Conservation (phyloP, 2,888 invertebrate genomes). For the Dynastes maya region DNA sequence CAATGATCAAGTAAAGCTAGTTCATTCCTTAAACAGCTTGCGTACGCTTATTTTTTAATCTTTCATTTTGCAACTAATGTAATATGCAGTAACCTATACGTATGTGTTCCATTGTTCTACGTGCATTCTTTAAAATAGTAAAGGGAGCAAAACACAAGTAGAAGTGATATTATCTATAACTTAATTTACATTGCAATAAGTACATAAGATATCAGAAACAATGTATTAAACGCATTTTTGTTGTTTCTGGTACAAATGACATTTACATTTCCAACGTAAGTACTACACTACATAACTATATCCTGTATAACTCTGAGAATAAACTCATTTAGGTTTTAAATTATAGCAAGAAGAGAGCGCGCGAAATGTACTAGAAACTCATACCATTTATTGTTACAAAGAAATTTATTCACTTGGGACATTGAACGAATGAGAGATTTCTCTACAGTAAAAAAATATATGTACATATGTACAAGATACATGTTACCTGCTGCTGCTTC, state of each 20-base stretch:
- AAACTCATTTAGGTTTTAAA: background rate
- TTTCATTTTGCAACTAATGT: no score
- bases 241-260: constrained; percentile 43
- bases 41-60: no score
- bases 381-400: constrained; percentile 9
- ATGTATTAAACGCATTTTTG: background rate
- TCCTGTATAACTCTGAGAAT: background rate
- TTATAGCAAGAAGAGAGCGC: background rate
- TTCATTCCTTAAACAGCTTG: no score
- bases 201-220: no score
- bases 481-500: constrained; percentile 35
- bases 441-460: constrained; percentile 11
- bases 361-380: background rate
- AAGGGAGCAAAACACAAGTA: no score
- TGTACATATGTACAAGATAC: constrained; percentile 19
- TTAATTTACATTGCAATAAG: no score
- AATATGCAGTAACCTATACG: no score
- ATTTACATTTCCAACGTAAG: constrained; percentile 25
- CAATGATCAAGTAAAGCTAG: no score
- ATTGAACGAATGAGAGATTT: constrained; percentile 22
- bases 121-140: no score
- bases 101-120: no score
- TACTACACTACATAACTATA: background rate
- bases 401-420: constrained; percentile 10
- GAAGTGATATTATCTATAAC: no score